phyloP scores from a whole-genome alignment of 2,888 invertebrate genomes.

The Gymnocheta viridis region DNA sequence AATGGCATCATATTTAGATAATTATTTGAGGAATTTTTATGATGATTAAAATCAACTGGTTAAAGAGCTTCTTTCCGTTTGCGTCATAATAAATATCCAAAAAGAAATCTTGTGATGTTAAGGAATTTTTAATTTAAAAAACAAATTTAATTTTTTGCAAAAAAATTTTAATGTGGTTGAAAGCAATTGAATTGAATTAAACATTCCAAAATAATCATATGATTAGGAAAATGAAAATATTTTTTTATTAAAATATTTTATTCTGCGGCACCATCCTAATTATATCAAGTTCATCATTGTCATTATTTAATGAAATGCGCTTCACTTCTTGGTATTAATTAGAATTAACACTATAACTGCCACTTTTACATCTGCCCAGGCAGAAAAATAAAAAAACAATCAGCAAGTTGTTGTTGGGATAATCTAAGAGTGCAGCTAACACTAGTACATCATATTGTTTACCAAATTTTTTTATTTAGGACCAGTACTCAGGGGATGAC shows the following conservation, averaged over 20 bases:
- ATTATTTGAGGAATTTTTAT: slow-evolving; percentile 52
- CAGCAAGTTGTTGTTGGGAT: too few species aligned
- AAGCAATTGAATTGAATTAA: neutral
- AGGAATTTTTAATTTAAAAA: slow-evolving; percentile 26
- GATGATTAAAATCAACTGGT: slow-evolving; percentile 35
- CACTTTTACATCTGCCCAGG: too few species aligned
- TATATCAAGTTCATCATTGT: slow-evolving; percentile 46
- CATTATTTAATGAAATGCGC: slow-evolving; percentile 18
- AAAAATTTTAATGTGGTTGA: neutral
- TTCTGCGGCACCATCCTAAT: slow-evolving; percentile 46
- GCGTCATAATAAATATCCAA: slow-evolving; percentile 44
- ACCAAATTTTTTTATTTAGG: too few species aligned
- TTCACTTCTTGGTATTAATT: slow-evolving; percentile 22
- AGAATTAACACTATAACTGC: slow-evolving; percentile 32
- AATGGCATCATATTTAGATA: slow-evolving; percentile 12
- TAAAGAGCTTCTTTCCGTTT: slow-evolving; percentile 59
- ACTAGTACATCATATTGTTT: too few species aligned
- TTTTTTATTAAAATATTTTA: slow-evolving; percentile 34
- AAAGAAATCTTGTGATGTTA: slow-evolving; percentile 23
- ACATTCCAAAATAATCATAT: slow-evolving; percentile 7
- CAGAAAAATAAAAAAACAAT: too few species aligned
- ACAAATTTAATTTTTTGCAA: slow-evolving; percentile 19
- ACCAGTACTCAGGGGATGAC: too few species aligned
- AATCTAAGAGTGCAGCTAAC: too few species aligned
- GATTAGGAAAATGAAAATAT: slow-evolving; percentile 4